phyloP scores from a whole-genome alignment of 2,797 vertebrate species.

The Mionectes olivaceus region DNA sequence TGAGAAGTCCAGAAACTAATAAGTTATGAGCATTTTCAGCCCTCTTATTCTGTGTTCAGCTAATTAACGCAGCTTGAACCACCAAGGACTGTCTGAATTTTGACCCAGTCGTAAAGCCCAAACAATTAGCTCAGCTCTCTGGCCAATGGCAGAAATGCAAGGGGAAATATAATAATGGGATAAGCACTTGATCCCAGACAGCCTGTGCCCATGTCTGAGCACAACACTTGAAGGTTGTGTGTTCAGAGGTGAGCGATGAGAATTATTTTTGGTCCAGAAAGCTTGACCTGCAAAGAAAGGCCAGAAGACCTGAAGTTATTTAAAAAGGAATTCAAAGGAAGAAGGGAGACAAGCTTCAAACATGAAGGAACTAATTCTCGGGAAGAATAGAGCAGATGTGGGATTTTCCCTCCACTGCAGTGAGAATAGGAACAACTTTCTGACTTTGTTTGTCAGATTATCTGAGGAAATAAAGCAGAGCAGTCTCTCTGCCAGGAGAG shows the following conservation, averaged over 20 bases:
- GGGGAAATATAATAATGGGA: not conserved
- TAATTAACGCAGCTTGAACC: not conserved
- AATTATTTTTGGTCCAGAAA: not conserved
- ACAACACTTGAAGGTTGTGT: rapidly evolving
- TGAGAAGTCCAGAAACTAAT: not conserved
- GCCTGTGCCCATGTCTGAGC: not conserved
- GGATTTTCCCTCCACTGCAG: not conserved
- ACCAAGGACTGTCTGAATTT: not conserved
- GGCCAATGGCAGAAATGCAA: not conserved
- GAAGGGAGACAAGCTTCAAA: not conserved
- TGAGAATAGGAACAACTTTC: not conserved
- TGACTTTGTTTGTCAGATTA: not conserved
- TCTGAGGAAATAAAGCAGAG: not conserved
- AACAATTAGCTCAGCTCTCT: not conserved
- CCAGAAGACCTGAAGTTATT: not conserved
- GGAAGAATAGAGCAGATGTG: not conserved
- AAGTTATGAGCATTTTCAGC: not conserved
- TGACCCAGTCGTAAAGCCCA: not conserved
- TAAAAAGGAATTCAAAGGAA: not conserved
- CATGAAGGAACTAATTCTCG: not conserved
- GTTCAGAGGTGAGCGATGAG: not conserved
- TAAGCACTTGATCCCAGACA: not conserved
- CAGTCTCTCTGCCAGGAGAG: not conserved
- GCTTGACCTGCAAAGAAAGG: not conserved
- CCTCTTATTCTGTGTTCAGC: not conserved